phyloP scores from a whole-genome alignment of 1,140 invertebrate genomes.

The Zaprionus kolodkinae region DNA sequence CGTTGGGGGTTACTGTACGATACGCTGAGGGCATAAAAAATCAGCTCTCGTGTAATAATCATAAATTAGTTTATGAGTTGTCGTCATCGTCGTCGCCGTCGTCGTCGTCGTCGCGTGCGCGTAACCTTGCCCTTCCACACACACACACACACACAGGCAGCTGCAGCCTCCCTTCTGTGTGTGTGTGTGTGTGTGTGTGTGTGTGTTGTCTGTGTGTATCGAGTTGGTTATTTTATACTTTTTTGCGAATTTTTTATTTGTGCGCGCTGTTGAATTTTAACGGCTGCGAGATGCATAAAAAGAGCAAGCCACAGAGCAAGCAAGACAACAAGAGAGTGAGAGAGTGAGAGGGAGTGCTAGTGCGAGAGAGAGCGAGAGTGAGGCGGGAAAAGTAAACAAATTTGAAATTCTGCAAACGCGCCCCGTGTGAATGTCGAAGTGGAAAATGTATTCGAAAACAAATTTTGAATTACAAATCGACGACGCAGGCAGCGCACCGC shows the following conservation, averaged over 20 bases:
- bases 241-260: slow-evolving; percentile 42
- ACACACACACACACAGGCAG: slow-evolving; percentile 32
- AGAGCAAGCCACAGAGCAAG: slow-evolving; percentile 26
- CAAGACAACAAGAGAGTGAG: not conserved
- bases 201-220: slow-evolving; percentile 15
- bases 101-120: slow-evolving; percentile 70
- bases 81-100: slow-evolving; percentile 54
- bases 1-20: slow-evolving; percentile 47
- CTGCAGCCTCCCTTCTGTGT: slow-evolving; percentile 5
- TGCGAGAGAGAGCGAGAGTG: not conserved
- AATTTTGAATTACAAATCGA: slow-evolving; percentile 83
- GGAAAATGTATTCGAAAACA: slow-evolving; percentile 81
- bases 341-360: not conserved
- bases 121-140: slow-evolving; percentile 75
- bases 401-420: slow-evolving; percentile 73
- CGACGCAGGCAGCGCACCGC: slow-evolving; percentile 27
- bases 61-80: slow-evolving; percentile 83
- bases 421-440: slow-evolving; percentile 59
- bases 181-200: not conserved
- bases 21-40: slow-evolving; percentile 71
- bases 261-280: slow-evolving; percentile 79
- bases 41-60: slow-evolving; percentile 82
- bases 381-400: slow-evolving; percentile 49
- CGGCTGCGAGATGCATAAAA: slow-evolving; percentile 70
- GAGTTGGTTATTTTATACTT: slow-evolving; percentile 27